Percentiles rank a stretch among this genome's conserved stretches.
phyloP scores from a whole-genome alignment of 2,888 invertebrate genomes.

The Watsonalla binaria region DNA sequence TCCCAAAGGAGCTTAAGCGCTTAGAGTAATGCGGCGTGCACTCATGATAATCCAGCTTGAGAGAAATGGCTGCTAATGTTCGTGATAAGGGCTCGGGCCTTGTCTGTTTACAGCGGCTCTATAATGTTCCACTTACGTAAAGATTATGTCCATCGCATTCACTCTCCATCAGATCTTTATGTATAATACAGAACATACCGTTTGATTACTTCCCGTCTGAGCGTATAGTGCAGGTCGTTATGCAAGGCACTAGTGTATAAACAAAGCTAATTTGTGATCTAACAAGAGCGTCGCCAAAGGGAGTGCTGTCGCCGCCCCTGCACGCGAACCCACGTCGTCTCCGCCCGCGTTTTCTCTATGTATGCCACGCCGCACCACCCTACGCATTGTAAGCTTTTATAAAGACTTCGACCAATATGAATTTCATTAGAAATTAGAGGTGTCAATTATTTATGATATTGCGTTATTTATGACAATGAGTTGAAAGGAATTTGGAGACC shows the following conservation, averaged over 20 bases:
- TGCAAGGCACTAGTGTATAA: slow-evolving; percentile 17
- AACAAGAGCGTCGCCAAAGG: slow-evolving; percentile 20
- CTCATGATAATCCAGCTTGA: not conserved
- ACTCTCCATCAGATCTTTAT: not conserved
- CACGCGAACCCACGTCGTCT: slow-evolving; percentile 33
- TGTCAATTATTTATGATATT: not conserved
- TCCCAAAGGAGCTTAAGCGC: not conserved
- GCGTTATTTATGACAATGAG: not conserved
- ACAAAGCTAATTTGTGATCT: slow-evolving; percentile 19
- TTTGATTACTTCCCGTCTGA: slow-evolving; percentile 28
- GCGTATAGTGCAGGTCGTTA: slow-evolving; percentile 20
- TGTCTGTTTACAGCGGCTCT: not conserved
- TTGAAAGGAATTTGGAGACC: slow-evolving; percentile 6
- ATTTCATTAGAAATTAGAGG: not conserved
- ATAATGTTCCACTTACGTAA: not conserved
- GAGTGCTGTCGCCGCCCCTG: slow-evolving; percentile 36
- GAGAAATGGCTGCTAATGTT: not conserved
- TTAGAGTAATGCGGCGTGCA: not conserved
- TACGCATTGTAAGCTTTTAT: slow-evolving; percentile 34
- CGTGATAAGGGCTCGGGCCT: not conserved
- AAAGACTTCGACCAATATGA: slow-evolving; percentile 10
- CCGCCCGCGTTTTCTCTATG: slow-evolving; percentile 28
- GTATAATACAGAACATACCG: slow-evolving; percentile 6
- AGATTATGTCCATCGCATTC: not conserved
- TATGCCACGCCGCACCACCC: slow-evolving; percentile 33